Evolutionary conservation across 1,140 invertebrate genomes (phyloP), one percentile per base, ranked within the genome.

Genomic region (Halotydeus destructor): DNA sequence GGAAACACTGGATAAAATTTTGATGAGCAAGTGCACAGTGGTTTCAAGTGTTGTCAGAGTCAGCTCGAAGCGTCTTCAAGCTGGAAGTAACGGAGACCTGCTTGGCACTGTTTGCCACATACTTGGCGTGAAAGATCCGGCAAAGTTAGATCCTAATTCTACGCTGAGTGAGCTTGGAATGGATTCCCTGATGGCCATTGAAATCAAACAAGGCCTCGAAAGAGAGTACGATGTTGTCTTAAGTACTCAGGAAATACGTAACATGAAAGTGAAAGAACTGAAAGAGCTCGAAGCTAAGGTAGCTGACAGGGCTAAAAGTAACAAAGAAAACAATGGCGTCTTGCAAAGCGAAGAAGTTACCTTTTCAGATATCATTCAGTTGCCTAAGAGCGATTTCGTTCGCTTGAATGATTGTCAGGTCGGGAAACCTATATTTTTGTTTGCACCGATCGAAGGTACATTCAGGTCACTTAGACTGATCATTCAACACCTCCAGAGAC

Each of bases 151-250:
- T 37, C 60, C 69, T 26, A 68, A 69, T 6, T 67, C 74, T 1
- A 78, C 71, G 19, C 61, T 97, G 9, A 79, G 78, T 12, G 88
- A 96, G 57, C 67, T 96, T 12, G 88, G 89, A 36, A 83, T 96
- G 71, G 89, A 96, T 55, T 93, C 85, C 0, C 62, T 97, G 25
- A 94, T 96, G 86, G 84, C 82, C 40, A 83, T 89, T 0, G 89
- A 96, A 65, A 84, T 96, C 47, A 93, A 91, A 24, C 45, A 46
- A 32, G 34, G 22, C 6, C 19, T 46, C 19, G 45, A 46, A 36
- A 21, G 45, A 23, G 45, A 46, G 8, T 46, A 46, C 19, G 45
- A 46, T 19, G 22, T 46, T 8, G 43, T 46, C 6, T 16, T 46
- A 4, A 5, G 42, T 2, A 22, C 46, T 16, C 40, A 46, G 30